Conservation (phyloP, 1,140 invertebrate species). For the Drusus annulatus region DNA sequence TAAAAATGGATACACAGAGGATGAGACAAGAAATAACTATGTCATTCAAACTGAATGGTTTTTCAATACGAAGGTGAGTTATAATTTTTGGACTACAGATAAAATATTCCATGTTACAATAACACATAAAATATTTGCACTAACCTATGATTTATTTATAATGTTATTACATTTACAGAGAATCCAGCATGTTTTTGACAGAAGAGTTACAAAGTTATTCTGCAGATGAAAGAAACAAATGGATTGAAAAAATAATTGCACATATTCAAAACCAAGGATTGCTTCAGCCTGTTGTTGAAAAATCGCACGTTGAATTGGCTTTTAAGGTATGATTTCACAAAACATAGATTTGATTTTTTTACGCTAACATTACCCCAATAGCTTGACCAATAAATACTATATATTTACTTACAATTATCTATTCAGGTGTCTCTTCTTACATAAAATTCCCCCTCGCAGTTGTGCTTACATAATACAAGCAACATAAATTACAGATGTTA, state of each 20-base stretch:
- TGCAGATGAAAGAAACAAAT: conserved; percentile 66
- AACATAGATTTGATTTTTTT: too few species aligned
- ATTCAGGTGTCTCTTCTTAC: too few species aligned
- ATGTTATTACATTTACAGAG: conserved; percentile 37
- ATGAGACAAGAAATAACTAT: conserved; percentile 51
- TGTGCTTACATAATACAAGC: too few species aligned
- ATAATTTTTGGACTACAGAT: neutral
- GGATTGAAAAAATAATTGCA: conserved; percentile 71
- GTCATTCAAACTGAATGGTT: conserved; percentile 56
- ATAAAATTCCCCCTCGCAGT: too few species aligned
- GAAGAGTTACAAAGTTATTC: conserved; percentile 60
- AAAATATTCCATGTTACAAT: neutral
- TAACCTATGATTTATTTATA: too few species aligned
- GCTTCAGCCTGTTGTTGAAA: conserved; percentile 78
- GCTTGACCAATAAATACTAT: too few species aligned
- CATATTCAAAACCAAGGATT: conserved; percentile 81
- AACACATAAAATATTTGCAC: too few species aligned
- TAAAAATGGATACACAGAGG: conserved; percentile 58
- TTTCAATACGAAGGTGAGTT: conserved; percentile 51
- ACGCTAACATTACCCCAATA: too few species aligned
- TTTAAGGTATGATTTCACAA: conserved; percentile 72
- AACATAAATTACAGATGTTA: too few species aligned
- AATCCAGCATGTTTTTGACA: conserved; percentile 45
- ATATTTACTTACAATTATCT: too few species aligned
- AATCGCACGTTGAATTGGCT: conserved; percentile 80